phyloP scores from a whole-genome alignment of 2,888 invertebrate genomes.

The Poecilobothrus nobilitatus region DNA sequence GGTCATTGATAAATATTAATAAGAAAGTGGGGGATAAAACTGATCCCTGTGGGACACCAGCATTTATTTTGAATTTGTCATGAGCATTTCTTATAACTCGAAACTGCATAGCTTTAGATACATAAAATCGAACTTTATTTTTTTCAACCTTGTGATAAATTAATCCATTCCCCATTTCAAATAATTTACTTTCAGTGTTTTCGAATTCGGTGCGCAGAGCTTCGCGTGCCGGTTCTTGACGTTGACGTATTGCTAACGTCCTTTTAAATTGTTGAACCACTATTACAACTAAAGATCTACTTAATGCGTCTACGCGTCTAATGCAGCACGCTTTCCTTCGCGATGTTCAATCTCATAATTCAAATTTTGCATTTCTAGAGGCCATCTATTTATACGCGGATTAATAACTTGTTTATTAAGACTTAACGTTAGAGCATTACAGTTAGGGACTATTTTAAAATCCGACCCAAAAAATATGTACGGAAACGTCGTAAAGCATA shows the following conservation, averaged over 20 bases:
- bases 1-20: no score
- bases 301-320: conserved; percentile 18
- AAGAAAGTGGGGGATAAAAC: no score
- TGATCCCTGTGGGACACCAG: no score
- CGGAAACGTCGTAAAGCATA: conserved; percentile 17
- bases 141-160: conserved; percentile 17
- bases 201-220: conserved; percentile 15
- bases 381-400: conserved; percentile 10
- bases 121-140: no score
- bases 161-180: conserved; percentile 18
- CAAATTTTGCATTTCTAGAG: no score
- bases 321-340: conserved; percentile 15
- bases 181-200: conserved; percentile 14
- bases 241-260: conserved; percentile 14
- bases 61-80: no score
- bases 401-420: conserved; percentile 13
- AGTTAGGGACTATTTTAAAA: conserved; percentile 18
- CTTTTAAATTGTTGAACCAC: conserved; percentile 16
- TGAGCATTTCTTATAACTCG: conserved; percentile 17
- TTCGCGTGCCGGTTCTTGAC: conserved; percentile 13
- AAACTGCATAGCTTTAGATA: conserved; percentile 17
- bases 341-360: conserved; percentile 18
- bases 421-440: not conserved
- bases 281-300: conserved; percentile 13
- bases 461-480: conserved; percentile 18